These are phyloP conservation scores for Thecocarcelia acutangulata DNA, from an alignment of 2,888 invertebrate genomes.

Conservation along the genomic window DNA sequence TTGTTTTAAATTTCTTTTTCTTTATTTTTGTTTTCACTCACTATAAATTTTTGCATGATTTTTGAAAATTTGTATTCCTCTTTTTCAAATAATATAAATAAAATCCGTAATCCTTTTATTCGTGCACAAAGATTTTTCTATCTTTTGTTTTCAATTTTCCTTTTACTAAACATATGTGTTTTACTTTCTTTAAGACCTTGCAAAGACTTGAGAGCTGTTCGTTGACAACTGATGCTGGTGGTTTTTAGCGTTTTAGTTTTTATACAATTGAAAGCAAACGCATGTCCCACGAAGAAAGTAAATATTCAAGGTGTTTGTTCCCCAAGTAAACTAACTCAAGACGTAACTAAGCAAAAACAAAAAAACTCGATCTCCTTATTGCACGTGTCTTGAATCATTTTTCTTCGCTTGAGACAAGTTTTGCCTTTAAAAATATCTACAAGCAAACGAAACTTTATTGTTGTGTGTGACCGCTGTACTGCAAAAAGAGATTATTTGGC, in stretches of 20 bases:
- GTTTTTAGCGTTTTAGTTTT: conserved; percentile 53
- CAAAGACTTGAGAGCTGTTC: conserved; percentile 28
- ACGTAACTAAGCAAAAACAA: neutral
- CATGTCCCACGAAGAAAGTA: neutral
- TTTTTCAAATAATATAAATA: neutral
- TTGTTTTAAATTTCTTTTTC: too few relatives aligned
- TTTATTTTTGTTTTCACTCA: conserved; percentile 40
- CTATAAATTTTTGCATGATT: conserved; percentile 50
- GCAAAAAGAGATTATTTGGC: conserved; percentile 1
- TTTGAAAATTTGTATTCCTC: conserved; percentile 1
- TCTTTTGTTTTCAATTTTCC: neutral
- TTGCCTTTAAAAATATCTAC: neutral
- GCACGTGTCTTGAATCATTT: conserved; percentile 20
- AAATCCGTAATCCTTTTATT: neutral
- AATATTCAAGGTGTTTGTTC: neutral
- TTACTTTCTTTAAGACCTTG: conserved; percentile 9
- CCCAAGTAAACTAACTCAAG: neutral
- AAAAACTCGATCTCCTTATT: conserved; percentile 18
- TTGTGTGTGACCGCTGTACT: too few relatives aligned
- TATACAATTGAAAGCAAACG: conserved; percentile 46
- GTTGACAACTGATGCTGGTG: conserved; percentile 52
- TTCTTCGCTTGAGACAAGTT: neutral
- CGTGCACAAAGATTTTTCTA: neutral
- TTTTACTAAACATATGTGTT: neutral
- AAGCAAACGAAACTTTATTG: conserved; percentile 1